These are phyloP conservation scores for Oreochromis tanganicae DNA, from an alignment of 2,113 vertebrate species.

Conservation along the genomic window DNA sequence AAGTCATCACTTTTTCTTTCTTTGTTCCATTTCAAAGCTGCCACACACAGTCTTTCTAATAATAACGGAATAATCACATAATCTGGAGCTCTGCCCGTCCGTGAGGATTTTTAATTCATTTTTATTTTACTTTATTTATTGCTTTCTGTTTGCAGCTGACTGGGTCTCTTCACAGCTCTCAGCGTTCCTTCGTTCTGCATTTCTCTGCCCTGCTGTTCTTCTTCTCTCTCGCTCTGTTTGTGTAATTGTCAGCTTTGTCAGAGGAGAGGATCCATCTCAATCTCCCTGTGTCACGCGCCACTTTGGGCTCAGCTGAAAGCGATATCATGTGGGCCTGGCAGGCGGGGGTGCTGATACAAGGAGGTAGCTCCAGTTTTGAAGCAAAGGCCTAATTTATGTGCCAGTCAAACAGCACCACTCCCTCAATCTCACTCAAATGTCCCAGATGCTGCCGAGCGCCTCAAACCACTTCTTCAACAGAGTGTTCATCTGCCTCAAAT, in stretches of 20 bases:
- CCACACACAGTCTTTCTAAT: neutral
- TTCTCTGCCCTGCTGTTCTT: neutral
- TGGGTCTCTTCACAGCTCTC: rapidly evolving
- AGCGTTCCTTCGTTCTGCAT: neutral
- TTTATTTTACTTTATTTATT: rapidly evolving
- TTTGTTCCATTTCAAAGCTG: neutral
- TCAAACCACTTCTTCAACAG: neutral
- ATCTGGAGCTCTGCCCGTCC: neutral
- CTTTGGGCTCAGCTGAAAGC: neutral
- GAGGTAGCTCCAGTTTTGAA: neutral
- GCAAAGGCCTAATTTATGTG: neutral
- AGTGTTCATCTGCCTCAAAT: neutral
- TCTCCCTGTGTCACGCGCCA: neutral
- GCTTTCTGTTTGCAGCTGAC: neutral
- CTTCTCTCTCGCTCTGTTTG: neutral
- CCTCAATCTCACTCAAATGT: neutral
- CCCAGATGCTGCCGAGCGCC: neutral
- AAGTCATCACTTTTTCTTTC: neutral
- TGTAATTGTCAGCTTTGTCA: neutral
- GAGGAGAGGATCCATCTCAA: neutral
- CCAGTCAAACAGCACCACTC: neutral
- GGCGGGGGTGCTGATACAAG: neutral
- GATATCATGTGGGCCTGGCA: rapidly evolving
- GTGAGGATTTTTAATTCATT: neutral
- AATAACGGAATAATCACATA: neutral